These are phyloP conservation scores for Eumeta japonica DNA, from an alignment of 1,140 invertebrate species.

Conservation along the genomic window DNA sequence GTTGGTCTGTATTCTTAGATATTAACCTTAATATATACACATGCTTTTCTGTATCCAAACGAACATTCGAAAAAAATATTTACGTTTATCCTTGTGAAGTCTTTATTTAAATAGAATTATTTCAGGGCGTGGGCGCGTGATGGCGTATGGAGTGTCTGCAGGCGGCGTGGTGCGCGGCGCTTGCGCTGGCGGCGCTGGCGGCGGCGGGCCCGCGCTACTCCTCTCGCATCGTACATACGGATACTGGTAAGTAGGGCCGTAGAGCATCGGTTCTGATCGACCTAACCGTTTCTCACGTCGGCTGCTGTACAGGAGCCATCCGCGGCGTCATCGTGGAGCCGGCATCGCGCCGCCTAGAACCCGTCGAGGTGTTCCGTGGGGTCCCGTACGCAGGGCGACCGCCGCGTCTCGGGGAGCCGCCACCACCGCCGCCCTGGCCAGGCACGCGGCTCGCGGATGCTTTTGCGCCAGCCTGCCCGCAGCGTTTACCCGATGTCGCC, in stretches of 20 bases:
- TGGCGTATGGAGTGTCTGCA: constrained; percentile 16
- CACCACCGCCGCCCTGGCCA: constrained; percentile 67
- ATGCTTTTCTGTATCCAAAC: no score
- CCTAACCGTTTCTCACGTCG: not conserved
- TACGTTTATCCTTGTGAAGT: no score
- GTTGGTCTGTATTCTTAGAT: no score
- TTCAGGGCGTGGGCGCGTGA: constrained; percentile 6
- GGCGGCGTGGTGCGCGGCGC: constrained; percentile 36
- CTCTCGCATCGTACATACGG: constrained; percentile 65
- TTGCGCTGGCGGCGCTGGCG: constrained; percentile 38
- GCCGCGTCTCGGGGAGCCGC: constrained; percentile 69
- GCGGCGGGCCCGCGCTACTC: constrained; percentile 60
- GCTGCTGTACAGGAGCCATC: constrained; percentile 59
- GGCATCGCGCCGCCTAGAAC: constrained; percentile 72
- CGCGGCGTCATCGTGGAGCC: constrained; percentile 72
- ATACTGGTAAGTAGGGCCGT: constrained; percentile 46
- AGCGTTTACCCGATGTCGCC: constrained; percentile 69
- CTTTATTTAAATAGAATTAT: no score
- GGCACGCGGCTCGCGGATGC: constrained; percentile 73
- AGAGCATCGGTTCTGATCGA: constrained; percentile 1
- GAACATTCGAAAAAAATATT: no score
- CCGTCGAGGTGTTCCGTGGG: constrained; percentile 77
- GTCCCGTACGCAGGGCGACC: constrained; percentile 84
- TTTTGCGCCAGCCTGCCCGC: constrained; percentile 76
- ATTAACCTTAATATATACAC: no score